Evolutionary conservation across 2,888 invertebrate species (phyloP), one percentile per base, ranked within the genome.

Genomic region (Yponomeuta cagnagella): DNA sequence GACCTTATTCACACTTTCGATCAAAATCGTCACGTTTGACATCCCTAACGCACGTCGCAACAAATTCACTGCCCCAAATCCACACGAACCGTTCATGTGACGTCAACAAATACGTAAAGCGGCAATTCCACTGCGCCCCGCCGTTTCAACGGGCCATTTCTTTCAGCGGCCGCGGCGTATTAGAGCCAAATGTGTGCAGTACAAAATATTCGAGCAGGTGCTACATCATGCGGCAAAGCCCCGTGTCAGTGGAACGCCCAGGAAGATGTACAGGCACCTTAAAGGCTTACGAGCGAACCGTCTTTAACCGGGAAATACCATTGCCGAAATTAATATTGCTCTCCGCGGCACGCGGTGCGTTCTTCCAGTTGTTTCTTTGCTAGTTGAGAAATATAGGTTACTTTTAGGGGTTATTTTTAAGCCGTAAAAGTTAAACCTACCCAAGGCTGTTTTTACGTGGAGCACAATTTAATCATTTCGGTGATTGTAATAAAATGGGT

Each of bases 201-300:
- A 88, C 88, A 89, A 90, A 89, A 88, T 88, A 89, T 86, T 85
- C 83, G 88, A 88, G 85, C 88, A 87, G 90, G 89, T 87, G 80
- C 90, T 91, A 89, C 79, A 89, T 91, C 90, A 91, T 86, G 82
- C 75, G 76, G 85, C 80, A 89, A 90, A 90, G 88, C 90, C 88
- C 80, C 74, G 83, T 88, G 90, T 90, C 89, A 85, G 76, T 77
- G 80, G 81, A 79, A 82, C 82, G 83, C 80, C 80, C 48, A 77
- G 79, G 77, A 84, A 89, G 89, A 89, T 88, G 89, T 88, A 89
- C 86, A 84, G 79, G 83, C 83, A 85, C 88, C 86, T 87, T 84
- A 80, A 76, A 77, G 84, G 87, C 87, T 89, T 88, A 88, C 78
- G 76, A 84, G 87, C 87, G 89, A 87, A 88, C 70, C 70, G 52